Conservation (phyloP, 2,113 vertebrate species). For the Zapus hudsonius region DNA sequence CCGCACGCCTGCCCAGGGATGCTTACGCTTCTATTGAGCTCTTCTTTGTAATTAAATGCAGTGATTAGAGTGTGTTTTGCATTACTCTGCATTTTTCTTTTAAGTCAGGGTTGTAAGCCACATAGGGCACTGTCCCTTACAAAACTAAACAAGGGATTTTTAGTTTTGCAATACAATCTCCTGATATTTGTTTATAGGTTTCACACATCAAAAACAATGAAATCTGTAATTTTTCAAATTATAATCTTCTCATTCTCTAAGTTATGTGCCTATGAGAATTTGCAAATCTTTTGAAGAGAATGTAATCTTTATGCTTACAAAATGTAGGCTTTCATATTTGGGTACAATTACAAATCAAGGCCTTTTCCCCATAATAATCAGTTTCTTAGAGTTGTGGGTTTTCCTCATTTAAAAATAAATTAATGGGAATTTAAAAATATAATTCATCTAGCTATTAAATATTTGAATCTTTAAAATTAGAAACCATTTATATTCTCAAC, state of each 20-base stretch:
- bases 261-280: slow-evolving; percentile 79
- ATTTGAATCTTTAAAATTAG: slow-evolving; percentile 76
- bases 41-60: slow-evolving; percentile 81
- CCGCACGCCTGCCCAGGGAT: slow-evolving; percentile 75
- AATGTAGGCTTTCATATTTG: slow-evolving; percentile 80
- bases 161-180: slow-evolving; percentile 81
- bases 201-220: slow-evolving; percentile 85
- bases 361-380: slow-evolving; percentile 74
- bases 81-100: slow-evolving; percentile 79
- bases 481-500: slow-evolving; percentile 62
- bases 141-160: slow-evolving; percentile 81
- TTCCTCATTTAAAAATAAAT: slow-evolving; percentile 78
- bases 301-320: slow-evolving; percentile 80
- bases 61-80: slow-evolving; percentile 81
- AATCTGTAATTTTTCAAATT: slow-evolving; percentile 85
- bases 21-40: slow-evolving; percentile 69
- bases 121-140: slow-evolving; percentile 71
- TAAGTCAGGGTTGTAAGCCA: slow-evolving; percentile 78
- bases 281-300: slow-evolving; percentile 80
- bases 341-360: slow-evolving; percentile 80
- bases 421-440: slow-evolving; percentile 79
- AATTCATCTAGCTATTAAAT: slow-evolving; percentile 78
- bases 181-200: slow-evolving; percentile 82
- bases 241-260: slow-evolving; percentile 80
- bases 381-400: slow-evolving; percentile 76